phyloP scores from a whole-genome alignment of 37 sponge, comb jelly and placozoan genomes.

The Agelas oroides region DNA sequence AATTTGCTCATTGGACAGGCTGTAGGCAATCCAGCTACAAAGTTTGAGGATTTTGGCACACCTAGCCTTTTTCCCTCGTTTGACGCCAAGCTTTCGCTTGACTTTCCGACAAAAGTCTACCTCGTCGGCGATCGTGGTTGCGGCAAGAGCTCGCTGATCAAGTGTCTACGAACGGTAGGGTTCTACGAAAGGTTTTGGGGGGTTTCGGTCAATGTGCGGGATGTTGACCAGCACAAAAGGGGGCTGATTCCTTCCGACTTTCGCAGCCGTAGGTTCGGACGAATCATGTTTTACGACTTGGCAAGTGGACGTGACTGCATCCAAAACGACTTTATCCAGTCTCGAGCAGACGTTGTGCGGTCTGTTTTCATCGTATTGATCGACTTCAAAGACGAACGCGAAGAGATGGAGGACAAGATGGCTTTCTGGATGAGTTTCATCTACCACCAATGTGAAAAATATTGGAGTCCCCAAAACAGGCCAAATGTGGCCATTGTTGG shows the following conservation, averaged over 20 bases:
- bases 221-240: background rate
- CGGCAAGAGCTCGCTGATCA: conserved; percentile 52
- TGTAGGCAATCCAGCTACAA: background rate
- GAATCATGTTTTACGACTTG: conserved; percentile 27
- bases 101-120: conserved; percentile 5
- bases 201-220: no score
- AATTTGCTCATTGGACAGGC: background rate
- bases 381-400: background rate
- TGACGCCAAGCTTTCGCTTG: no score
- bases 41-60: conserved; percentile 12
- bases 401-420: background rate
- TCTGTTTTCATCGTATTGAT: conserved; percentile 33
- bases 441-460: background rate
- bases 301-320: conserved; percentile 3
- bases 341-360: background rate
- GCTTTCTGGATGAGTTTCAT: conserved; percentile 31
- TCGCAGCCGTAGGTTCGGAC: background rate
- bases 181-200: no score
- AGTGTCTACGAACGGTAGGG: conserved; percentile 16
- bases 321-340: background rate
- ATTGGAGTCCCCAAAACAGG: no score
- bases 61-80: background rate
- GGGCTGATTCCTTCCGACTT: conserved; percentile 31
- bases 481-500: conserved; percentile 34
- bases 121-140: conserved; percentile 24